Evolutionary conservation across 2,797 vertebrate genomes (phyloP), one percentile per base, ranked within the genome.

Genomic region (Poeciliopsis paucimaculata): DNA sequence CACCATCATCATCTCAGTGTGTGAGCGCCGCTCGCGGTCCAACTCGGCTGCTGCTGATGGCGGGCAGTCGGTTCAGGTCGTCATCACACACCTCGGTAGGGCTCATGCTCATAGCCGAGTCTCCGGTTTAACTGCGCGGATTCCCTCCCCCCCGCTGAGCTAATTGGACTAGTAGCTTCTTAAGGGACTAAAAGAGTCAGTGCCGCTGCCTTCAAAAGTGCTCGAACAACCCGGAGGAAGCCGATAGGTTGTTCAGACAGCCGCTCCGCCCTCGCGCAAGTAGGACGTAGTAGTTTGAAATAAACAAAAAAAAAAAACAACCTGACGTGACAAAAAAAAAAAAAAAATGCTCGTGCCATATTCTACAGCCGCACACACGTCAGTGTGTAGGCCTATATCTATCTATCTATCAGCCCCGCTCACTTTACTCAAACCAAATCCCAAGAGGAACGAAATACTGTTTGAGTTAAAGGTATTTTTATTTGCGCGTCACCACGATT

Each of bases 151-250:
- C 20, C 72, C 79, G 79, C 85, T 80, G 77, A 75, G 49, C 36
- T 95, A 94, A 93, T 91, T 89, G 90, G 94, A 94, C 93, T 91
- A 90, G 84, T 34, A 10, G 86, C 87, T 83, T 91, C 91, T 94
- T 91, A 94, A 75, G 31, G 72, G 93, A 90, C 84, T 93, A 86
- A 84, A 73, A 28, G 78, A n/a, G 87, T 26, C 82, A 57, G 84
- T 60, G 86, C 78, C 12, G 75, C 76, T 55, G 82, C 76, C 62
- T 34, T 36, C 5, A 68, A 46, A 47, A 39, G 51, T 75, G 53
- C 78, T 43, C 77, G 13, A 78, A 73, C 1, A 62, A 36, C 36
- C 66, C 71, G 76, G 57, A 70, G 71, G 47, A 13, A 74, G 49
- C 49, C 18, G 78, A 70, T 78, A 16, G 73, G 55, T 82, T n/a